Evolutionary conservation across 37 sponge, comb jelly and placozoan species (phyloP), one percentile per base, ranked within the genome.

Genomic region (Lycopodina hypogea): DNA sequence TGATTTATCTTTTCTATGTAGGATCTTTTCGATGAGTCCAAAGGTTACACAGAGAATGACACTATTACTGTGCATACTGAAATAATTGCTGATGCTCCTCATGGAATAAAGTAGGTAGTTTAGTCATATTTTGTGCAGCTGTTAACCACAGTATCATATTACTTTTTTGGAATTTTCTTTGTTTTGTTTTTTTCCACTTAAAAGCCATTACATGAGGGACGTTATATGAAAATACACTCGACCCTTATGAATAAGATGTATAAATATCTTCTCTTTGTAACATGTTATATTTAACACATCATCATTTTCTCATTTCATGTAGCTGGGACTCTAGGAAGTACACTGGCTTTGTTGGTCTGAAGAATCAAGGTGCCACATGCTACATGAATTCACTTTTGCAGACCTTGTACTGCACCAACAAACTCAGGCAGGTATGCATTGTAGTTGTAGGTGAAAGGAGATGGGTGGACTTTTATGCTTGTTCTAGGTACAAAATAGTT

Each of bases 381-480:
- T 98, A 98, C 85, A 98, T 98, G 99, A 98, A 93, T 86, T 98
- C 99, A 2, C 78, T 98, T n/a, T 78, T 98, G 22, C 99, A 98
- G 74, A 94, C 96, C 0, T 82, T 98, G 38, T 98, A 86, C 93
- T 98, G 90, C 84, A 93, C 96, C 52, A 88, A 77, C 45, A 86
- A 90, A 81, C 92, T 98, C 57, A 86, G 99, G 66, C 90, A 86
- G 83, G 95, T 94, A 53, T 18, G 42, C 57, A 34, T 38, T n/a
- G n/a, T n/a, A n/a, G n/a, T n/a, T n/a, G n/a, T 29, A 7, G 17
- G 18, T 53, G 56, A 14, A 53, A 19, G n/a, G n/a, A n/a, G n/a
- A n/a, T n/a, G n/a, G n/a, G n/a, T n/a, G n/a, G n/a, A n/a, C n/a
- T n/a, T n/a, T n/a, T n/a, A n/a, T n/a, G n/a, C n/a, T n/a, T n/a